These are phyloP conservation scores for Camelus dromedarius DNA, from an alignment of 2,113 vertebrate genomes.

Conservation along the genomic window DNA sequence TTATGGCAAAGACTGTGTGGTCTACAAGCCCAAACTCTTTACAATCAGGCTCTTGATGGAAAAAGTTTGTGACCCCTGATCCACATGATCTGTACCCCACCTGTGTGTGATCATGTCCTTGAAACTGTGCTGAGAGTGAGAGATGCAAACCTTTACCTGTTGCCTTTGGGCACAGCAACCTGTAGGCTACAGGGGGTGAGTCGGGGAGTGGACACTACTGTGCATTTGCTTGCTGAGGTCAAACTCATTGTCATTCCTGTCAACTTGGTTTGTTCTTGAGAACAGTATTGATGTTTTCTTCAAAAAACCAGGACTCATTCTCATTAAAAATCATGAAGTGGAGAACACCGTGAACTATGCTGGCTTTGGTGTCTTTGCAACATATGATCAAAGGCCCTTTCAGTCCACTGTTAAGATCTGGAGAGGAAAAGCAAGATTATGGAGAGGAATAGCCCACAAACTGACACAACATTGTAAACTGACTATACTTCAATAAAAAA, in stretches of 20 bases:
- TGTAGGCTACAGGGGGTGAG: too few species aligned
- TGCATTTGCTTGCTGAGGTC: constrained; percentile 91
- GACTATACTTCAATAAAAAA: too few species aligned
- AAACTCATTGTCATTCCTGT: constrained; percentile 86
- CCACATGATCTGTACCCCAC: too few species aligned
- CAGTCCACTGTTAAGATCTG: constrained; percentile 90
- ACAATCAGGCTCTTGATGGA: not conserved
- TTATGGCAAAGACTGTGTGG: not conserved
- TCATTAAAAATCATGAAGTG: constrained; percentile 91
- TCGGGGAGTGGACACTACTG: constrained; percentile 75
- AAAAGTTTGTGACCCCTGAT: not conserved
- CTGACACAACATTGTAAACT: too few species aligned
- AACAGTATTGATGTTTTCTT: constrained; percentile 90
- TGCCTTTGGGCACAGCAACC: not conserved
- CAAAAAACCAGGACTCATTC: constrained; percentile 90
- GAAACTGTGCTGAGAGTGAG: not conserved
- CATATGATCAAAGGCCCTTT: constrained; percentile 89
- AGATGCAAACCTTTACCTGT: not conserved
- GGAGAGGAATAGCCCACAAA: too few species aligned
- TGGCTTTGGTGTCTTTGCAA: constrained; percentile 76
- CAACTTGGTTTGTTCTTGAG: constrained; percentile 78
- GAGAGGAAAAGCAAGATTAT: not conserved
- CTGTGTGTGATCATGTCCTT: not conserved
- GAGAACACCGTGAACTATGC: constrained; percentile 87
- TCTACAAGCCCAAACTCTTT: not conserved